Evolutionary conservation across 2,113 vertebrate genomes (phyloP), one percentile per base, ranked within the genome.

Genomic region (Apistogramma diplotaenia): DNA sequence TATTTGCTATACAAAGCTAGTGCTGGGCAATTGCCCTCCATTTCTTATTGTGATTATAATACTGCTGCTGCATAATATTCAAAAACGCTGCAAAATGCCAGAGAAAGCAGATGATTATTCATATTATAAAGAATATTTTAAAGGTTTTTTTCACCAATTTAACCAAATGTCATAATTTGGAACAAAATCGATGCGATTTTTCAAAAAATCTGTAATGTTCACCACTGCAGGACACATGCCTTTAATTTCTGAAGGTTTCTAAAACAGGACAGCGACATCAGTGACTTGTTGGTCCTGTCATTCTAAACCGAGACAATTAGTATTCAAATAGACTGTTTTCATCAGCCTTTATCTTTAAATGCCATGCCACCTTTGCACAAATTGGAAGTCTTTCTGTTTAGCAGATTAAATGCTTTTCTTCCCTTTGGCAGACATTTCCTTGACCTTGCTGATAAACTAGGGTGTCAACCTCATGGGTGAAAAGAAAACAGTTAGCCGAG

Each of bases 181-280:
- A 73, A 62, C 40, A 61, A 70, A 53, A 74, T 77, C 25, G 60
- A 46, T 82, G 46, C 70, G 11, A 6, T 74, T 73, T 49, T 76
- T 84, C 27, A 35, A 27, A 79, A n/a, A 82, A 81, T 61, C n/a
- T n/a, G n/a, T n/a, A n/a, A n/a, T 35, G 82, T 65, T 87, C 73
- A 74, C 84, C 62, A 74, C 87, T 89, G 82, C 76, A 84, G 89
- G 89, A 76, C 83, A 88, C 49, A 78, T 4, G 76, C n/a, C 59
- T 88, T 88, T 84, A 67, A 74, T 81, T 73, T 74, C 60, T 53
- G 51, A 70, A 12, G 55, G 55, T 19, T 76, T 59, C 70, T 76
- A 84, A 90, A 92, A 92, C 89, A 91, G 91, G 82, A 81, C 71
- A 49, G 71, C 83, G 87, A 86, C 89, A 83, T 88, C 87, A 86